Percentiles rank a stretch among this genome's conserved stretches.
Conservation (phyloP, 2,888 invertebrate species). For the Hirtodrosophila histrioides region DNA sequence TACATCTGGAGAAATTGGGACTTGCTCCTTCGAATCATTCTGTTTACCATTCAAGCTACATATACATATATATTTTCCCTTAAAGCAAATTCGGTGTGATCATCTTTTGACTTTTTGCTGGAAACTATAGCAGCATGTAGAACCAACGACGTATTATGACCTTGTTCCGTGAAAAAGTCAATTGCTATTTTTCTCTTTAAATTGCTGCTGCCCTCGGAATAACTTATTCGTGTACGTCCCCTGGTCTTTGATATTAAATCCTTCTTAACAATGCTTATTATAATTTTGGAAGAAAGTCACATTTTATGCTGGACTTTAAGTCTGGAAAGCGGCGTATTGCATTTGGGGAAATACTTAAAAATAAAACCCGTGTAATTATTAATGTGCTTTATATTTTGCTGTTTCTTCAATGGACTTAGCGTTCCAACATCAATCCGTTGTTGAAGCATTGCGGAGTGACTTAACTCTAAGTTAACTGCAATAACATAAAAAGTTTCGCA, state of each 20-base stretch:
- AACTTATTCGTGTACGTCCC: conserved; percentile 5
- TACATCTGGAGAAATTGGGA: conserved; percentile 7
- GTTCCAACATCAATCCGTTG: no score
- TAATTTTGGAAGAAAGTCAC: conserved; percentile 5
- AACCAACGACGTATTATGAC: conserved; percentile 5
- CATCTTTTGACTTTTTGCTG: conserved; percentile 1
- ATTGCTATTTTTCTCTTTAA: conserved; percentile 4
- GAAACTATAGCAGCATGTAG: no score
- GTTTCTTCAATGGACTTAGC: no score
- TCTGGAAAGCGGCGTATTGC: not conserved
- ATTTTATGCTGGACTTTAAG: conserved; percentile 3
- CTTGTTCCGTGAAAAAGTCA: conserved; percentile 1
- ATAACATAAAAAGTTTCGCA: no score
- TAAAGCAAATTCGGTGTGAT: conserved; percentile 3
- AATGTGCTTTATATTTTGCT: no score
- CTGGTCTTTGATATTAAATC: conserved; percentile 2
- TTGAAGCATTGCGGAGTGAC: no score
- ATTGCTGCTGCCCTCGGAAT: conserved; percentile 4
- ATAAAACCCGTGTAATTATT: not conserved
- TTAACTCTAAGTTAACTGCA: no score
- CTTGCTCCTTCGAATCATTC: not conserved
- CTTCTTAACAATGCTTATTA: conserved; percentile 3
- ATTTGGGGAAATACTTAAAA: conserved; percentile 4
- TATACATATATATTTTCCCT: conserved; percentile 2
- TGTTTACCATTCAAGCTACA: not conserved